phyloP scores from a whole-genome alignment of 2,797 vertebrate genomes.

The Gila robusta region DNA sequence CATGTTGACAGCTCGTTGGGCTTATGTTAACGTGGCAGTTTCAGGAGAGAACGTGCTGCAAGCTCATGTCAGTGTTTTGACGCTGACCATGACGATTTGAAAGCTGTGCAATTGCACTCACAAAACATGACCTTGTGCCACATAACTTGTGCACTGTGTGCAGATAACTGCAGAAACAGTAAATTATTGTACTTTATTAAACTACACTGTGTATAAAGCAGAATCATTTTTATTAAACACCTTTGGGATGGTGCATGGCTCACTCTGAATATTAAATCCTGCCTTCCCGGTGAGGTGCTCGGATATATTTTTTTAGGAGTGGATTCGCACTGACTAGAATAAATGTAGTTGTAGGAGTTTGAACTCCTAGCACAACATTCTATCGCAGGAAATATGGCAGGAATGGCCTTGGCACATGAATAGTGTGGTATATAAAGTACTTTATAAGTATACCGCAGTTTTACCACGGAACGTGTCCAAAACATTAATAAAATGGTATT shows the following conservation, averaged over 20 bases:
- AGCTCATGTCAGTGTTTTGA: slow-evolving; percentile 23
- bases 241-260: slow-evolving; percentile 19
- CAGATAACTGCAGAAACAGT: slow-evolving; percentile 10
- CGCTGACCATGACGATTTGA: slow-evolving; percentile 3
- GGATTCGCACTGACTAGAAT: slow-evolving; percentile 19
- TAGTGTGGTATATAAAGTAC: background rate
- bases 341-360: slow-evolving; percentile 37
- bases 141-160: background rate
- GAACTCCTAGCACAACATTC: slow-evolving; percentile 31
- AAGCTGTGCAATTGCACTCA: background rate
- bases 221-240: slow-evolving; percentile 44
- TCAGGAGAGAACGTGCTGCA: background rate
- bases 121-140: slow-evolving; percentile 22
- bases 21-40: background rate
- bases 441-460: background rate
- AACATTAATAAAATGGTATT: background rate
- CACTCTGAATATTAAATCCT: slow-evolving; percentile 30
- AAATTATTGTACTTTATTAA: slow-evolving; percentile 39
- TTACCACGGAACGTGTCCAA: background rate
- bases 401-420: background rate
- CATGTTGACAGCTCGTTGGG: slow-evolving; percentile 23
- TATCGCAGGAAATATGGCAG: slow-evolving; percentile 17
- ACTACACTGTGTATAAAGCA: slow-evolving; percentile 26
- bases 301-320: slow-evolving; percentile 28
- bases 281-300: slow-evolving; percentile 4